A percentile compares a stretch with the other conserved stretches of the same genome.
These are phyloP conservation scores for Drosophila teissieri DNA, from an alignment of 1,140 invertebrate species.

Conservation along the genomic window DNA sequence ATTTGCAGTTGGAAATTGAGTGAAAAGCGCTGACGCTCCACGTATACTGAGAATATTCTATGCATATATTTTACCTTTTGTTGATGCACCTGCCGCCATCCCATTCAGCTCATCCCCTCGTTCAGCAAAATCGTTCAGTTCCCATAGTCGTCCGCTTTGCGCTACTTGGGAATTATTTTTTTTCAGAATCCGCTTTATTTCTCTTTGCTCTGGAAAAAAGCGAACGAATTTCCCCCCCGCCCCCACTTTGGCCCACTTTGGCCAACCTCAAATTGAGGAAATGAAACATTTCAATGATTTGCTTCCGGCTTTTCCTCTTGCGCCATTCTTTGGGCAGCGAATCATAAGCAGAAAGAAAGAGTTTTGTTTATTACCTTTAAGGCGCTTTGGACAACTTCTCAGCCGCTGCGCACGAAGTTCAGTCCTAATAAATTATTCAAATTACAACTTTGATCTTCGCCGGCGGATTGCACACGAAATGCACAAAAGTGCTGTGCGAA, in stretches of 20 bases:
- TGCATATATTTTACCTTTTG: slow-evolving; percentile 37
- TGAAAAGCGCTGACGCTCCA: slow-evolving; percentile 33
- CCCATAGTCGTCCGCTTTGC: slow-evolving; percentile 5
- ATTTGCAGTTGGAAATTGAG: slow-evolving; percentile 38
- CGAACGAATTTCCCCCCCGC: slow-evolving; percentile 25
- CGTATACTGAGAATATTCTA: slow-evolving; percentile 34
- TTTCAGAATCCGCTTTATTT: slow-evolving; percentile 39
- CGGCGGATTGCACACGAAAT: slow-evolving; percentile 1
- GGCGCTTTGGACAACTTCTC: slow-evolving; percentile 54
- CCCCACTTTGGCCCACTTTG: slow-evolving; percentile 16
- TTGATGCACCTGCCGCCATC: slow-evolving; percentile 32
- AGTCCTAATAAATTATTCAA: slow-evolving; percentile 45
- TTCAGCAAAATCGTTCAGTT: slow-evolving; percentile 3
- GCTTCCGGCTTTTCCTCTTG: slow-evolving; percentile 61
- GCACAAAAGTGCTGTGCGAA: slow-evolving; percentile 28
- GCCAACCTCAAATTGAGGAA: slow-evolving; percentile 69
- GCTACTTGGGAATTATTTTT: slow-evolving; percentile 40
- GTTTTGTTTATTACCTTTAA: slow-evolving; percentile 57
- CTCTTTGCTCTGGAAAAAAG: slow-evolving; percentile 36
- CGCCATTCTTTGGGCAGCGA: slow-evolving; percentile 5
- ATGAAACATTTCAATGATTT: slow-evolving; percentile 80
- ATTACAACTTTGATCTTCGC: slow-evolving; percentile 41
- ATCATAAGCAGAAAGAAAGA: slow-evolving; percentile 37
- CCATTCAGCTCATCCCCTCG: background rate
- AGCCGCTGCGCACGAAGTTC: slow-evolving; percentile 40